A percentile compares a stretch with the other conserved stretches of the same genome.
These are phyloP conservation scores for Luffia ferchaultella DNA, from an alignment of 2,888 invertebrate species.

Conservation along the genomic window DNA sequence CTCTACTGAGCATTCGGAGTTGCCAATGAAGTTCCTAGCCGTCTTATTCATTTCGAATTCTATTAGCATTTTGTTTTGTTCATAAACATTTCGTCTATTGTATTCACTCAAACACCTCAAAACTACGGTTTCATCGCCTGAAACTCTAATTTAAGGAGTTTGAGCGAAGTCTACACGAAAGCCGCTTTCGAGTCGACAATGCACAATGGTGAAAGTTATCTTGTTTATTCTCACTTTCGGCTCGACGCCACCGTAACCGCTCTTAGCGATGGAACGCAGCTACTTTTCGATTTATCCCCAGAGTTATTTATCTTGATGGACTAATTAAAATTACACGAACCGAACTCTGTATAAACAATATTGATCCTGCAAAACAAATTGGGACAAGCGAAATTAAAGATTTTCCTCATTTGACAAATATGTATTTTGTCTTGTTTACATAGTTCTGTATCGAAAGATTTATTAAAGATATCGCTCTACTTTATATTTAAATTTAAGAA, in stretches of 20 bases:
- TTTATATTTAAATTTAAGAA: too few species aligned
- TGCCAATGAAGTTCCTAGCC: neutral
- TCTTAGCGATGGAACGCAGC: neutral
- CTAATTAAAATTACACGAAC: neutral
- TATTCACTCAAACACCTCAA: slow-evolving; percentile 5
- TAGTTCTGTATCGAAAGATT: too few species aligned
- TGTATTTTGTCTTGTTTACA: too few species aligned
- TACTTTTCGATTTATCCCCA: neutral
- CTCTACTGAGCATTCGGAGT: neutral
- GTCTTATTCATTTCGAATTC: slow-evolving; percentile 4
- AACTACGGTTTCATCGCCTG: slow-evolving; percentile 7
- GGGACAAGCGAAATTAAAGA: too few species aligned
- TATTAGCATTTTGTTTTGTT: slow-evolving; percentile 5
- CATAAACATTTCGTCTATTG: slow-evolving; percentile 5
- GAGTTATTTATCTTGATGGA: neutral
- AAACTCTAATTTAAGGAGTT: slow-evolving; percentile 7
- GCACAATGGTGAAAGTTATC: slow-evolving; percentile 46
- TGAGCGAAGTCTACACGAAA: slow-evolving; percentile 4
- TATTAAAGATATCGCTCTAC: too few species aligned
- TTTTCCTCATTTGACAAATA: too few species aligned
- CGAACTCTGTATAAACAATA: too few species aligned
- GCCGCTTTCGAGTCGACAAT: slow-evolving; percentile 19
- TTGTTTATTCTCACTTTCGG: slow-evolving; percentile 40
- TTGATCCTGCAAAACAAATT: too few species aligned
- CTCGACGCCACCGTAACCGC: slow-evolving; percentile 3